These are phyloP conservation scores for Acanthopagrus latus DNA, from an alignment of 2,797 vertebrate genomes.

Conservation along the genomic window DNA sequence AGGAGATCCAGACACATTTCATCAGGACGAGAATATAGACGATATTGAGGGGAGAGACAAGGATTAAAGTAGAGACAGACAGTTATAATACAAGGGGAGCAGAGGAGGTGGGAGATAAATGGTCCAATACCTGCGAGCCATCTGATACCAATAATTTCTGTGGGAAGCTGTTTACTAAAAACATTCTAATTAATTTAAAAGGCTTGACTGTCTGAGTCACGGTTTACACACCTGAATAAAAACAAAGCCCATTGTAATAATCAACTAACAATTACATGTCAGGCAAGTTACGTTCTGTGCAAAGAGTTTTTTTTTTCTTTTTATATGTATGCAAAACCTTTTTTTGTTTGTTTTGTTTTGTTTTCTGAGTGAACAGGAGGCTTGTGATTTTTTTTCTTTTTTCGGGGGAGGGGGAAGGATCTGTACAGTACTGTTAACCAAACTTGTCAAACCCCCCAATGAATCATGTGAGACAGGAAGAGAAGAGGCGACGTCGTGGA, in stretches of 20 bases:
- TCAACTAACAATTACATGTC: slow-evolving; percentile 79
- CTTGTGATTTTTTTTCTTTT: slow-evolving; percentile 60
- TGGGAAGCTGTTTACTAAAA: slow-evolving; percentile 64
- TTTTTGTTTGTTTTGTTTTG: slow-evolving; percentile 30
- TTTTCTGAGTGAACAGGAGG: slow-evolving; percentile 74
- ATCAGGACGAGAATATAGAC: slow-evolving; percentile 52
- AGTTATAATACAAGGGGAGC: slow-evolving; percentile 60
- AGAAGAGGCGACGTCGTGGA: slow-evolving; percentile 64
- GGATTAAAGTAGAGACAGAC: slow-evolving; percentile 57
- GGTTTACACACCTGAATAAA: slow-evolving; percentile 73
- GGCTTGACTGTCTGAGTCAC: slow-evolving; percentile 72
- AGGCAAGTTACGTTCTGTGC: slow-evolving; percentile 83
- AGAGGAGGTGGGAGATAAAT: slow-evolving; percentile 39
- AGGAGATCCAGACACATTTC: slow-evolving; percentile 30
- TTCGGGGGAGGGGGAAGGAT: slow-evolving; percentile 52
- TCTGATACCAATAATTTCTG: slow-evolving; percentile 49
- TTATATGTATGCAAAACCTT: slow-evolving; percentile 74
- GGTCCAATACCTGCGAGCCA: slow-evolving; percentile 69
- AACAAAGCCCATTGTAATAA: slow-evolving; percentile 76
- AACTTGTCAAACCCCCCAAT: slow-evolving; percentile 77
- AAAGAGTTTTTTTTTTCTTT: slow-evolving; percentile 69
- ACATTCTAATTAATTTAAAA: slow-evolving; percentile 79
- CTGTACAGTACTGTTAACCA: slow-evolving; percentile 84
- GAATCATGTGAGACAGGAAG: slow-evolving; percentile 78
- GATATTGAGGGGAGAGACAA: slow-evolving; percentile 40